Conservation (phyloP, 2,113 vertebrate species). For the Cyrtonyx montezumae region DNA sequence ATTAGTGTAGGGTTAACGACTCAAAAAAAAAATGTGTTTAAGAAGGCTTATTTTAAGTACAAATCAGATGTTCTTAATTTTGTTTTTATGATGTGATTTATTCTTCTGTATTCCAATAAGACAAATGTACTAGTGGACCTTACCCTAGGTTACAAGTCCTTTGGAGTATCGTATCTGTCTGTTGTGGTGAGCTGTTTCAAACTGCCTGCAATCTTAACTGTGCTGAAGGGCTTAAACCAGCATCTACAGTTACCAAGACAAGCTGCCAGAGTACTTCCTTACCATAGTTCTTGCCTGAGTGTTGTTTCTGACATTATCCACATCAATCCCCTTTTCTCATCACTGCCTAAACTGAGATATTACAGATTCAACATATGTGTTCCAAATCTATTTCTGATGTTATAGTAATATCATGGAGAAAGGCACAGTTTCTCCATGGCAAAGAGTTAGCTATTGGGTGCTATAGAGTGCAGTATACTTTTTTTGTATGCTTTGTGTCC, state of each 20-base stretch:
- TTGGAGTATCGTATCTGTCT: neutral
- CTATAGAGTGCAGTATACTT: neutral
- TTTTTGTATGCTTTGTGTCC: neutral
- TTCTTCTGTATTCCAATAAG: neutral
- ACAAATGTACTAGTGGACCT: neutral
- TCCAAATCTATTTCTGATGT: neutral
- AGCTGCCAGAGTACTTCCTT: neutral
- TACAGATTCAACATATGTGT: neutral
- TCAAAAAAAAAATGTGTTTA: neutral
- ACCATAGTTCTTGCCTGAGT: neutral
- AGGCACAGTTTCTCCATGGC: neutral
- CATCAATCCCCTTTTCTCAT: neutral
- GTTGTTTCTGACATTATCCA: neutral
- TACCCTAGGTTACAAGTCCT: neutral
- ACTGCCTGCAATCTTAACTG: neutral
- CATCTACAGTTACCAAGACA: neutral
- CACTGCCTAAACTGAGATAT: neutral
- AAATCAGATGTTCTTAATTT: neutral
- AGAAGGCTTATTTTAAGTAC: neutral
- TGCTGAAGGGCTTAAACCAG: neutral
- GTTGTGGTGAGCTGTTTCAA: neutral
- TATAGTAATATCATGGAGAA: neutral
- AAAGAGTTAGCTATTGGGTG: neutral
- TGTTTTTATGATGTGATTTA: neutral
- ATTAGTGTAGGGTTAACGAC: neutral